Evolutionary conservation across 2,113 vertebrate genomes (phyloP), one percentile per base, ranked within the genome.

Genomic region (Phyllopteryx taeniolatus): DNA sequence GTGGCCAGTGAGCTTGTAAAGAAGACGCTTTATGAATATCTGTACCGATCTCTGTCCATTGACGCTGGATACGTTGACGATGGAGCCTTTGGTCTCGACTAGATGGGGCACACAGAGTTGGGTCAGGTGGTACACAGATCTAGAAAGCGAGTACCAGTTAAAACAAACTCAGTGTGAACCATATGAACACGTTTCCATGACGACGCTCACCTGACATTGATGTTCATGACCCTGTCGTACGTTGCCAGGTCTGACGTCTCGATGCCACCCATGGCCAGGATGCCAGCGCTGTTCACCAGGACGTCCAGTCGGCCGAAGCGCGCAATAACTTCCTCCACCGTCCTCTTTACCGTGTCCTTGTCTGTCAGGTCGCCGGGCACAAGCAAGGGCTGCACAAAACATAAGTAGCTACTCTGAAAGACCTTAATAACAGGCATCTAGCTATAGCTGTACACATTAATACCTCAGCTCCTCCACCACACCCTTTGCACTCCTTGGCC

Each of bases 41-140:
- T 15, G 35, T 68, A 94, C 93, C 1, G 94, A 90, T 92, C 94
- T 87, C 71, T 94, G 93, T 4, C 94, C 94, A 1, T 92, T 94
- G 12, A 94, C 89, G 70, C 94, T 94, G 81, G 93, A 94, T 1
- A 94, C 92, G 1, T 93, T 94, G 76, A 94, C 88, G 20, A 94
- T 90, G 62, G 85, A 92, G 77, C 93, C 93, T 83, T 93, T 93
- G 61, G 91, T 93, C 70, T 92, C 79, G 67, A 93, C 88, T 39
- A 95, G 85, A 81, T 94, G 93, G 0, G 93, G 93, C 20, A 94
- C 93, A 66, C 93, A 93, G 1, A 94, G 85, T 1, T 93, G 92
- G 72, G 93, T 94, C 54, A 94, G 82, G 39, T 93, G 87, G 74
- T 88, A 94, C 0, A 93, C 80, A 35, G 93, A 89, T 74, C 93